These are phyloP conservation scores for Lasiommata megera DNA, from an alignment of 2,888 invertebrate species.

Conservation along the genomic window DNA sequence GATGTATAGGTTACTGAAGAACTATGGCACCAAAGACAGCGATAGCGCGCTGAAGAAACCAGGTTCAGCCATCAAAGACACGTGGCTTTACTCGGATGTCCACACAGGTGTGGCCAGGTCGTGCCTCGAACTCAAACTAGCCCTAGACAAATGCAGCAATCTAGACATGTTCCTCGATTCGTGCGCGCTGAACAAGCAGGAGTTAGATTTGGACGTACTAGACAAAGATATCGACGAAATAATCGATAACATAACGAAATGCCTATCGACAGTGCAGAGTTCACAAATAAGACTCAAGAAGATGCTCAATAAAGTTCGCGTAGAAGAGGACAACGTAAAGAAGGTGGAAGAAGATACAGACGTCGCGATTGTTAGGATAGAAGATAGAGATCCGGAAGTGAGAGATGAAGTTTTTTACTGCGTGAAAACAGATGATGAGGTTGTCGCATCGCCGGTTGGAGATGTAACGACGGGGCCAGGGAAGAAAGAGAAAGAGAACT, in stretches of 20 bases:
- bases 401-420: slow-evolving; percentile 76
- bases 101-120: slow-evolving; percentile 63
- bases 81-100: slow-evolving; percentile 70
- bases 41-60: slow-evolving; percentile 46
- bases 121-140: slow-evolving; percentile 62
- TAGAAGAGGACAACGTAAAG: slow-evolving; percentile 30
- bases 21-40: slow-evolving; percentile 51
- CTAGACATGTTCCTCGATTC: slow-evolving; percentile 70
- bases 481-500: slow-evolving; percentile 59
- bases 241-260: slow-evolving; percentile 60
- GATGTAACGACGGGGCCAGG: slow-evolving; percentile 66
- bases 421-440: slow-evolving; percentile 66
- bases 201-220: slow-evolving; percentile 56
- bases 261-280: slow-evolving; percentile 55
- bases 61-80: slow-evolving; percentile 51
- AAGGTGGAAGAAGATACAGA: slow-evolving; percentile 42
- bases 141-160: slow-evolving; percentile 58
- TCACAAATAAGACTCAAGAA: slow-evolving; percentile 66
- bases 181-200: slow-evolving; percentile 61
- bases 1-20: slow-evolving; percentile 68
- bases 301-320: slow-evolving; percentile 51
- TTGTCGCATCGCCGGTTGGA: slow-evolving; percentile 39
- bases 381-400: slow-evolving; percentile 57
- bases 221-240: slow-evolving; percentile 66
- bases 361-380: slow-evolving; percentile 52